These are phyloP conservation scores for Melanophora roralis DNA, from an alignment of 2,888 invertebrate genomes.

Conservation along the genomic window DNA sequence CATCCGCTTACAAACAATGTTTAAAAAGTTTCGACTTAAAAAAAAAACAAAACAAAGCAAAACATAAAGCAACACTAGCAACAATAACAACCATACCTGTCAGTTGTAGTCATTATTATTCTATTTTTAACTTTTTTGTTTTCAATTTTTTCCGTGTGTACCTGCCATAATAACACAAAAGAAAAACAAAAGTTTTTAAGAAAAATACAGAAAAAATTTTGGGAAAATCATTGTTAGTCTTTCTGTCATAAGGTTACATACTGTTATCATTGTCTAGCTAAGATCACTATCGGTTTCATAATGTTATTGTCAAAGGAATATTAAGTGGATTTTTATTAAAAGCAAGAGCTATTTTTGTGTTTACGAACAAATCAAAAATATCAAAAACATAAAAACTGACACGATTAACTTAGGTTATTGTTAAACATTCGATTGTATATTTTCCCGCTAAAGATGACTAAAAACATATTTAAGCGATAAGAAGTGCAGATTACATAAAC, in stretches of 20 bases:
- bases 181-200: neutral
- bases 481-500: too few species aligned
- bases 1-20: constrained; percentile 50
- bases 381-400: neutral
- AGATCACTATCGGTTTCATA: neutral
- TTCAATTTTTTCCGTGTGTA: neutral
- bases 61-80: too few species aligned
- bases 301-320: neutral
- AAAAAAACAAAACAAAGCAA: neutral
- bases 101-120: constrained; percentile 52
- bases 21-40: too few species aligned
- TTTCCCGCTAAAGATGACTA: too few species aligned
- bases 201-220: neutral
- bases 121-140: constrained; percentile 18
- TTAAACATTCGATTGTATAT: neutral
- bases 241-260: constrained; percentile 17
- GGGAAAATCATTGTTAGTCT: neutral
- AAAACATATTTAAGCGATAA: too few species aligned
- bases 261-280: constrained; percentile 2
- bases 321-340: neutral
- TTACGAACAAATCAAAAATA: constrained; percentile 6
- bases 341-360: neutral
- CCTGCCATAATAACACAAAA: neutral
- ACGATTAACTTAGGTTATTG: neutral
- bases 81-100: constrained; percentile 43